These are phyloP conservation scores for Heteromurus nitidus DNA, from an alignment of 2,888 invertebrate species.

Conservation along the genomic window DNA sequence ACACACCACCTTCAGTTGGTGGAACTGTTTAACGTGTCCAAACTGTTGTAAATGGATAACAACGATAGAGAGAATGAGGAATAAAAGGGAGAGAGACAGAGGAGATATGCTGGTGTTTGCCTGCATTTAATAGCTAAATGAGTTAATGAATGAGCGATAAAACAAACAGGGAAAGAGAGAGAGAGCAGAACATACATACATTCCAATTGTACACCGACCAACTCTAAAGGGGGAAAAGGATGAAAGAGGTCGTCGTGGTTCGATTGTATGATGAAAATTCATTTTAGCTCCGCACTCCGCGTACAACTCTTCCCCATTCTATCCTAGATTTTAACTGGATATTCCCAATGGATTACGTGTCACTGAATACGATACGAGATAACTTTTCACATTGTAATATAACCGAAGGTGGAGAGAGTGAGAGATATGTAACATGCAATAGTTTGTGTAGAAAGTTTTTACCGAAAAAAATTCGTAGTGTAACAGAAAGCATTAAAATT, in stretches of 20 bases:
- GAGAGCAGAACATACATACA: background rate
- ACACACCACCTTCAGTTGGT: too few species aligned
- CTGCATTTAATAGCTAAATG: constrained; percentile 51
- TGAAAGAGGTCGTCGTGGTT: constrained; percentile 26
- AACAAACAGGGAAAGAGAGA: constrained; percentile 37
- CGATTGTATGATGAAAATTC: constrained; percentile 12
- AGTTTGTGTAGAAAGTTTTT: background rate
- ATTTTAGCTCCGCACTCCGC: constrained; percentile 1
- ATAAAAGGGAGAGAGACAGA: constrained; percentile 22
- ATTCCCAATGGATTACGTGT: constrained; percentile 34
- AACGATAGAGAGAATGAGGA: background rate
- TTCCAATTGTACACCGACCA: too few species aligned
- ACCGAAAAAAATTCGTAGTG: too few species aligned
- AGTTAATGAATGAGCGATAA: constrained; percentile 55
- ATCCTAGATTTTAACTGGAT: background rate
- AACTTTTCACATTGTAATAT: too few species aligned
- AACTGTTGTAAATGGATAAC: background rate
- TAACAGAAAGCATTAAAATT: too few species aligned
- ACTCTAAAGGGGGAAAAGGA: background rate
- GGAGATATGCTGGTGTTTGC: background rate
- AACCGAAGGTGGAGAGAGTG: too few species aligned
- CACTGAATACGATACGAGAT: constrained; percentile 24
- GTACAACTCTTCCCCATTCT: background rate
- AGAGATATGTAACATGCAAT: too few species aligned
- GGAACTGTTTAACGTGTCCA: too few species aligned